Conservation (phyloP, 1,140 invertebrate genomes). For the Apis florea region DNA sequence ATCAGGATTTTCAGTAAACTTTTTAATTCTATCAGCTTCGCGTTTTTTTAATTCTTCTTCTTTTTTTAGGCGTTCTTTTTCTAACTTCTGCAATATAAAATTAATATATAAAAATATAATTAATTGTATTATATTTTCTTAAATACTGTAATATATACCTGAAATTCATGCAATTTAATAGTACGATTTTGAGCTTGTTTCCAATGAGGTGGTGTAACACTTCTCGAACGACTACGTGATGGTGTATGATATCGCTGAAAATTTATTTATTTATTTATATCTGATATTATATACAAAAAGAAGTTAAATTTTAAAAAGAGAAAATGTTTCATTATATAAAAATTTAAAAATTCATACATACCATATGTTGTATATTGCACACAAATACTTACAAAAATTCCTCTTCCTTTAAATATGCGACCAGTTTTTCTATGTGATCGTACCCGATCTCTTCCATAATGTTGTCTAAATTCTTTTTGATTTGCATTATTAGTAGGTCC, state of each 20-base stretch:
- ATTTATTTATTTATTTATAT: conserved; percentile 41
- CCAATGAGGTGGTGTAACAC: conserved; percentile 94
- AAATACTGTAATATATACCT: conserved; percentile 79
- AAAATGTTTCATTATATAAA: neutral
- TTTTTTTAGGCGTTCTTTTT: conserved; percentile 83
- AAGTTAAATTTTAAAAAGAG: neutral
- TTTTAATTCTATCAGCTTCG: conserved; percentile 82
- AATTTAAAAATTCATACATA: conserved; percentile 35
- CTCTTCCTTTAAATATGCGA: conserved; percentile 92
- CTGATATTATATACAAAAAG: conserved; percentile 13
- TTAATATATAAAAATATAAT: neutral
- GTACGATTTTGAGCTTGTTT: conserved; percentile 90
- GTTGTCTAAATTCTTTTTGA: conserved; percentile 80
- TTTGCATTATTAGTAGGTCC: conserved; percentile 80
- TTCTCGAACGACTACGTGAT: conserved; percentile 90
- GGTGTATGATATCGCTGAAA: conserved; percentile 91
- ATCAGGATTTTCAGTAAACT: conserved; percentile 76
- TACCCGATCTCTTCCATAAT: conserved; percentile 77
- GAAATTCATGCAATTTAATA: conserved; percentile 90
- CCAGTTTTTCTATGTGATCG: conserved; percentile 86
- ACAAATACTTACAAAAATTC: conserved; percentile 88
- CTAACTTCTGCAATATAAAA: conserved; percentile 80
- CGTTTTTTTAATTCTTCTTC: conserved; percentile 84
- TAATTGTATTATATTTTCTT: neutral
- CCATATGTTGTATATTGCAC: conserved; percentile 17